Percentiles rank a stretch among this genome's conserved stretches.
phyloP scores from a whole-genome alignment of 2,797 vertebrate species.

The Capromys pilorides region DNA sequence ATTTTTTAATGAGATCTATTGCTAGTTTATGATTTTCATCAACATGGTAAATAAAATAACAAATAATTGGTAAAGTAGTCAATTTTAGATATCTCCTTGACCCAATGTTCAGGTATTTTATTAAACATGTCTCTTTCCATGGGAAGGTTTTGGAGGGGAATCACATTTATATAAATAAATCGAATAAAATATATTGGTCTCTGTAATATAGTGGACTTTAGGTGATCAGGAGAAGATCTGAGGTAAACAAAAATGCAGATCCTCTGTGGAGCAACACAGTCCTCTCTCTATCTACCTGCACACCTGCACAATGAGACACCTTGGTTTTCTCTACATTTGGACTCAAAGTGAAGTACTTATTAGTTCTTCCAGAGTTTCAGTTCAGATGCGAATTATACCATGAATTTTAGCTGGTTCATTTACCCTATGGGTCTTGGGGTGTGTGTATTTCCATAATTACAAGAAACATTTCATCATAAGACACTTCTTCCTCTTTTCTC shows the following conservation, averaged over 20 bases:
- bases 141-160: background rate
- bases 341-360: background rate
- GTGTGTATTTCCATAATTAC: background rate
- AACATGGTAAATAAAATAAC: background rate
- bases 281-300: background rate
- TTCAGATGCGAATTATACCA: background rate
- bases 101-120: background rate
- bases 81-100: background rate
- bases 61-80: background rate
- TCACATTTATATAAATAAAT: background rate
- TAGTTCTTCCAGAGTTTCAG: background rate
- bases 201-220: background rate
- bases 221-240: background rate
- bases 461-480: background rate
- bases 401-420: background rate
- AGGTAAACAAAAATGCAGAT: background rate
- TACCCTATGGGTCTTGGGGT: background rate
- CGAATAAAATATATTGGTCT: background rate
- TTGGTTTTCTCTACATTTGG: background rate
- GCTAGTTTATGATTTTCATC: background rate
- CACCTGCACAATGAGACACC: background rate
- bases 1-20: background rate
- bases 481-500: background rate
- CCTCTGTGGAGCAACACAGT: background rate
- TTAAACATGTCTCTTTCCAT: background rate